Conservation (phyloP, 1,140 invertebrate genomes). For the Phthorimaea operculella region DNA sequence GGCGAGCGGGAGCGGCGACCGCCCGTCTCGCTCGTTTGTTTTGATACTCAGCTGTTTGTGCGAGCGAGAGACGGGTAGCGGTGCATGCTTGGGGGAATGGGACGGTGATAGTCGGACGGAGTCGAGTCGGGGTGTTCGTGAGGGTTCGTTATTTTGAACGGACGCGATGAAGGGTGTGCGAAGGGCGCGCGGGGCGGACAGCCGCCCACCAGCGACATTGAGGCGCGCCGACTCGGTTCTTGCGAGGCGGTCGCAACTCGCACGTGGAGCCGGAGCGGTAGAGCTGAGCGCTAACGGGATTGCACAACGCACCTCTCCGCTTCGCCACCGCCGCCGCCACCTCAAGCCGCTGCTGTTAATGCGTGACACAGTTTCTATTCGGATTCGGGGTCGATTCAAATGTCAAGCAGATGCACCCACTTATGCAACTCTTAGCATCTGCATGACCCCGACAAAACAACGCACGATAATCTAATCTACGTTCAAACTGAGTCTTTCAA, state of each 20-base stretch:
- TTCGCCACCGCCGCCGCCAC: conserved; percentile 34
- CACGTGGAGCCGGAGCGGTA: conserved; percentile 35
- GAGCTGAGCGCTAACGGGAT: conserved; percentile 42
- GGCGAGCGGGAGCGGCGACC: conserved; percentile 61
- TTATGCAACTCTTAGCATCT: conserved; percentile 48
- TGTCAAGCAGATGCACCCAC: conserved; percentile 66
- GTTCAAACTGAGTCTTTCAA: too few relatives aligned
- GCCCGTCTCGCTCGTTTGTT: conserved; percentile 65
- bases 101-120: conserved; percentile 34
- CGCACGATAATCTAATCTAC: too few relatives aligned
- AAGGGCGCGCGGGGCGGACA: conserved; percentile 17
- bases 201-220: conserved; percentile 51
- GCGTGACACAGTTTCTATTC: conserved; percentile 67
- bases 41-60: conserved; percentile 68
- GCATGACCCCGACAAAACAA: conserved; percentile 27
- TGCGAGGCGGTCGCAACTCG: conserved; percentile 41
- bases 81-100: conserved; percentile 23
- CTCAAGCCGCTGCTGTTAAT: conserved; percentile 36
- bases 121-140: neutral
- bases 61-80: conserved; percentile 27
- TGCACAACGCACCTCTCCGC: conserved; percentile 55
- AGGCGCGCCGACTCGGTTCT: conserved; percentile 51
- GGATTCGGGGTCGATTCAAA: conserved; percentile 66
- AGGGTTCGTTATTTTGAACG: conserved; percentile 46
- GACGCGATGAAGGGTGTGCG: conserved; percentile 21